Conservation (phyloP, 2,113 vertebrate species). For the Agapornis roseicollis region DNA sequence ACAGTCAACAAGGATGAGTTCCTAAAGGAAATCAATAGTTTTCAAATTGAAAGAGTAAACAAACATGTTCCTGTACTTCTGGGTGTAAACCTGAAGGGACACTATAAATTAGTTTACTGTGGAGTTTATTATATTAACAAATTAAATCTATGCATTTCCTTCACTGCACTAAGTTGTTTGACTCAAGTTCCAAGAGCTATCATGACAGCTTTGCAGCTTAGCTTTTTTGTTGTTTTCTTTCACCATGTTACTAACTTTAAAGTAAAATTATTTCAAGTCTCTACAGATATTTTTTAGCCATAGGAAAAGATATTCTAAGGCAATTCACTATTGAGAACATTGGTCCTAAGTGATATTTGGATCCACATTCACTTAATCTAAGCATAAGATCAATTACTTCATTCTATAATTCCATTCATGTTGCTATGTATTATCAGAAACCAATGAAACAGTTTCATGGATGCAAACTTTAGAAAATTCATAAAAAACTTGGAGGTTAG, state of each 20-base stretch:
- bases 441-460: not conserved
- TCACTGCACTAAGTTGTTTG: not conserved
- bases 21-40: constrained; percentile 61
- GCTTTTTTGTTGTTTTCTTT: not conserved
- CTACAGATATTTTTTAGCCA: not conserved
- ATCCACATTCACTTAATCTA: not conserved
- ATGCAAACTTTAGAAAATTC: not conserved
- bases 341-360: not conserved
- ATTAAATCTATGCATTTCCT: not conserved
- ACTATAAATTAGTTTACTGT: constrained; percentile 17
- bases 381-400: not conserved
- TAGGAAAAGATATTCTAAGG: not conserved
- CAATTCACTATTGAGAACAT: not conserved
- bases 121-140: constrained; percentile 17
- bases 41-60: constrained; percentile 34
- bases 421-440: not conserved
- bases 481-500: not conserved
- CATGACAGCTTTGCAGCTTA: not conserved
- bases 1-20: not conserved
- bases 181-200: not conserved
- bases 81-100: not conserved
- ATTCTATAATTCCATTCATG: not conserved
- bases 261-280: not conserved
- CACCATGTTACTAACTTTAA: not conserved
- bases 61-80: not conserved